Percentiles rank a stretch among this genome's conserved stretches.
Evolutionary conservation across 2,113 vertebrate species (phyloP).

Genomic region (rabbit (Oryctolagus cuniculus)): DNA sequence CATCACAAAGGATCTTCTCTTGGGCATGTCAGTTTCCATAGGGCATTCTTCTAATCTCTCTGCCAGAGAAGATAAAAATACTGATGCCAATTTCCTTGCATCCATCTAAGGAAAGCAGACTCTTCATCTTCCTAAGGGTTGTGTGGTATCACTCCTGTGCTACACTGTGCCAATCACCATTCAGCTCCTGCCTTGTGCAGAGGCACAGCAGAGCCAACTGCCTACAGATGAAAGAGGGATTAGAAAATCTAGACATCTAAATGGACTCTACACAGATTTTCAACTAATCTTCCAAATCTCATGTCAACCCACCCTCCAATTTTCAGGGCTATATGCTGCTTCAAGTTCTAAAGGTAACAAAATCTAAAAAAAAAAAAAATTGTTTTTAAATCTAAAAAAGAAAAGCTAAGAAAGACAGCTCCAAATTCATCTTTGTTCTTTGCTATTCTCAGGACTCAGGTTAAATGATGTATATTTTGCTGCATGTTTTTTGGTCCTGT

Average conservation of each 20-base stretch:
- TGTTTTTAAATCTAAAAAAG: not conserved
- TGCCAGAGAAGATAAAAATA: not conserved
- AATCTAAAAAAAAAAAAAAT: not conserved
- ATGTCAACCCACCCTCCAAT: not conserved
- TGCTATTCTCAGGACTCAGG: not conserved
- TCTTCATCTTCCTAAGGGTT: not conserved
- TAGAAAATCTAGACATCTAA: not conserved
- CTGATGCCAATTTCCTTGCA: not conserved
- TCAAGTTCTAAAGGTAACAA: not conserved
- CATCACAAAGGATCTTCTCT: not conserved
- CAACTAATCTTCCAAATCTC: not conserved
- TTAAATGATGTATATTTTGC: conserved; percentile 37
- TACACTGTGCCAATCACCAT: not conserved
- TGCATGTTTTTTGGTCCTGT: conserved; percentile 36
- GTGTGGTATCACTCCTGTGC: not conserved
- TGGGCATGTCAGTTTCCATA: not conserved
- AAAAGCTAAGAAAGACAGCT: not conserved
- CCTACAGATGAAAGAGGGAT: not conserved
- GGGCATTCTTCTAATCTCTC: not conserved
- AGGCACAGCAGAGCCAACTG: not conserved
- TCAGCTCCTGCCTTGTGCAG: not conserved
- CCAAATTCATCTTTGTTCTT: not conserved
- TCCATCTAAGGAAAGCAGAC: not conserved
- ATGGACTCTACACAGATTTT: not conserved
- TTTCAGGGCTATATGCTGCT: not conserved